Evolutionary conservation across 1,140 invertebrate species (phyloP).

Genomic region (Drosophila neocordata): DNA sequence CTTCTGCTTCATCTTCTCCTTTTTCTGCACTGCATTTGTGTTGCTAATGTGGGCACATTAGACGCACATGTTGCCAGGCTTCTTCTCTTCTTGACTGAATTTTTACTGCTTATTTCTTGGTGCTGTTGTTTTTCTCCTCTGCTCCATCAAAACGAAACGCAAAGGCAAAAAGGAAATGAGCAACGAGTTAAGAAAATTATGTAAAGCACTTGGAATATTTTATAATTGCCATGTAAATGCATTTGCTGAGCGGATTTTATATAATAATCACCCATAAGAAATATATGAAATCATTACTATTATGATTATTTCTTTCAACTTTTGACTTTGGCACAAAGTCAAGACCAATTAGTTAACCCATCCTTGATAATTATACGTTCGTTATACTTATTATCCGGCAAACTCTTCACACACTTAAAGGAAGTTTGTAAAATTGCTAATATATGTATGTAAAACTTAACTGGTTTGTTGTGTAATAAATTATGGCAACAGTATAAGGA

Average conservation of each 20-base stretch:
- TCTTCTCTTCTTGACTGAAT: constrained; percentile 16
- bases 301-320: constrained; percentile 15
- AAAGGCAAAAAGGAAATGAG: not conserved
- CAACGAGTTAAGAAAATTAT: constrained; percentile 4
- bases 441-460: too few species aligned
- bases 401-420: not conserved
- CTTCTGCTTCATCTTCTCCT: not conserved
- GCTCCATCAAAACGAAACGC: not conserved
- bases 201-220: constrained; percentile 19
- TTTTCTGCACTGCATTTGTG: constrained; percentile 56
- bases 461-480: too few species aligned
- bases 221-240: constrained; percentile 25
- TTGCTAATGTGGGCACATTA: constrained; percentile 78
- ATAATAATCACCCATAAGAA: constrained; percentile 1
- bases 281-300: constrained; percentile 8
- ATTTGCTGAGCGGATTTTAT: not conserved
- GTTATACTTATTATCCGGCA: constrained; percentile 1
- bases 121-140: not conserved
- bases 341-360: constrained; percentile 50
- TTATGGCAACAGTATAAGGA: too few species aligned
- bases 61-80: constrained; percentile 65
- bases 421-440: not conserved
- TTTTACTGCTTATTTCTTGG: constrained; percentile 16
- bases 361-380: constrained; percentile 7
- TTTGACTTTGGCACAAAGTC: constrained; percentile 13